Base-by-base conservation (phyloP, 1,140 invertebrate genomes). In the Formica exsecta region DNA sequence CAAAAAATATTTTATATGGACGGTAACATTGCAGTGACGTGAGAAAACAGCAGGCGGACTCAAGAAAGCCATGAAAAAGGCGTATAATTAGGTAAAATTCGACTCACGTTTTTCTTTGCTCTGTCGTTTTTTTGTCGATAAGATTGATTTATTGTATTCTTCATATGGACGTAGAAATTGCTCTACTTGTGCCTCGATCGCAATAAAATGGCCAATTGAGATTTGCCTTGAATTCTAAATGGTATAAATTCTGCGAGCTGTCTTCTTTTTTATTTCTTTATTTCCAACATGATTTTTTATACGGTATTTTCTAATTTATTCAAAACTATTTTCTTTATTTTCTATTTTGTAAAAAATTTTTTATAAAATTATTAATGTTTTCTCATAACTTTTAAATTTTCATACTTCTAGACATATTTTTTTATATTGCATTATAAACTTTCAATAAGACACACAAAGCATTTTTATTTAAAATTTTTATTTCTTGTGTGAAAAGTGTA, bases 101-200 rank as follows among this genome's bases (percentile, higher is more conserved):
- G 16, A 68, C 32, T 76, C 32, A 5, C 32, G 2, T 68, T 68
- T 79, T 79, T 68, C 13, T 68, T 59, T 7, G 22, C 11, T 61
- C 32, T 19, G n/a, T 54, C 48, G 62, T 80, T 80, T 70, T 22
- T 36, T 54, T 66, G 25, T 13, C 25, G 1, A 8, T 4, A 9
- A 80, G 13, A 57, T 70, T 80, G 64, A 80, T 70, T 80, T 70
- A 80, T 71, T 29, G 5, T 68, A 9, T 41, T 70, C 13, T 41
- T 25, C 5, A 25, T 54, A 41, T 7, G 44, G 48, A 32, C 48
- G 19, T 54, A 79, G 29, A 80, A 70, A 59, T 80, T 1, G 22
- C 5, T 68, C 66, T 68, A 68, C 38, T 11, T 38, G 4, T 61
- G 9, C 22, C 29, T 62, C 11, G n/a, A 41, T 57, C 22, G 1